Percentiles rank a stretch among this genome's conserved stretches.
Conservation (phyloP, 2,888 invertebrate genomes). For the Heteromurus nitidus region DNA sequence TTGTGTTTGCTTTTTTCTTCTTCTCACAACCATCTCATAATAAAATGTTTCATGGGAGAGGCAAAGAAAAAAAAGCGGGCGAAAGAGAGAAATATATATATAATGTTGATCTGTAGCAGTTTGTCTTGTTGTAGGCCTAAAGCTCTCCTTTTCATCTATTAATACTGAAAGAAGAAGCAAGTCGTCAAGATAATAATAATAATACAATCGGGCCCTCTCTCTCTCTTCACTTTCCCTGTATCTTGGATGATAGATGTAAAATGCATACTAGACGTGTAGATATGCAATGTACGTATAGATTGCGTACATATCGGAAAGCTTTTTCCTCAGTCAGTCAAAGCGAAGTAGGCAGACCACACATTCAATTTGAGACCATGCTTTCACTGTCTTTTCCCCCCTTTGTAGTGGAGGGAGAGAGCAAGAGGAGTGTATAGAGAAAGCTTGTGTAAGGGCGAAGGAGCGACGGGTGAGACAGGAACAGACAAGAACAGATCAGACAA, state of each 20-base stretch:
- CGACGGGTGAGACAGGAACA: constrained; percentile 23
- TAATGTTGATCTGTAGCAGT: constrained; percentile 59
- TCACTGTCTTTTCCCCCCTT: not conserved
- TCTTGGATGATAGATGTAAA: constrained; percentile 48
- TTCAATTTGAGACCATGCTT: constrained; percentile 31
- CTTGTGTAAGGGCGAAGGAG: constrained; percentile 5
- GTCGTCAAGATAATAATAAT: constrained; percentile 30
- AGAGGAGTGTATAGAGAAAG: too few relatives aligned
- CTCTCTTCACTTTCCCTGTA: not conserved
- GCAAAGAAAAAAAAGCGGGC: constrained; percentile 20
- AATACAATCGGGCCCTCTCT: constrained; percentile 15
- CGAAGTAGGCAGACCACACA: constrained; percentile 28
- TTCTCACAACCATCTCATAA: constrained; percentile 15
- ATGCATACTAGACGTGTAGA: constrained; percentile 3
- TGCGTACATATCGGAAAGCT: not conserved
- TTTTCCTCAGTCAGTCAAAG: not conserved
- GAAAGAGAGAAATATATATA: constrained; percentile 27
- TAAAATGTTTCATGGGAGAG: constrained; percentile 40
- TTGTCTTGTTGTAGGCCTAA: constrained; percentile 52
- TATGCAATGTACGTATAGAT: not conserved
- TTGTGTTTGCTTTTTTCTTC: constrained; percentile 14
- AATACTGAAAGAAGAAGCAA: constrained; percentile 43
- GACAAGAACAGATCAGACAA: constrained; percentile 59
- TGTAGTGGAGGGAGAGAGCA: constrained; percentile 4
- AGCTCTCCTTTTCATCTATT: constrained; percentile 54